These are phyloP conservation scores for Cervus canadensis DNA, from an alignment of 2,113 vertebrate genomes.

Conservation along the genomic window DNA sequence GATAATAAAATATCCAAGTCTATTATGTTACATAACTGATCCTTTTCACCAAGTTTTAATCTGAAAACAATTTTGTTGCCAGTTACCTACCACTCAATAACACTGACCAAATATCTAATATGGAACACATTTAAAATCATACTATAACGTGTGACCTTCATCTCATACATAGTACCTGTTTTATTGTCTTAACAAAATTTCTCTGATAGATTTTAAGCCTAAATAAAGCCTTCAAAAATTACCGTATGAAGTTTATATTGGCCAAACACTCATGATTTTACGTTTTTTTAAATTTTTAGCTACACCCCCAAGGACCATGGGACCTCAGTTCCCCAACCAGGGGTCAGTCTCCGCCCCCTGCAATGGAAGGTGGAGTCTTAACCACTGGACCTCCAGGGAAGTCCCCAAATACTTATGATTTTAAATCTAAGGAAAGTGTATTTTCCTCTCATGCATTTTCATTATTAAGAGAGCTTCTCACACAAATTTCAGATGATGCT, in stretches of 20 bases:
- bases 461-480: not conserved
- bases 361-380: not conserved
- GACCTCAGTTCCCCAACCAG: not conserved
- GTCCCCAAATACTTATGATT: not conserved
- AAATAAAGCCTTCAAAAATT: not conserved
- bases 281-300: not conserved
- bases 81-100: not conserved
- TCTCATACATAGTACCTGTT: not conserved
- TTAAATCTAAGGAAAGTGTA: not conserved
- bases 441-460: not conserved
- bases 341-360: accelerated
- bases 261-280: not conserved
- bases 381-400: not conserved
- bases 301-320: not conserved
- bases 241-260: not conserved
- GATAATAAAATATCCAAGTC: not conserved
- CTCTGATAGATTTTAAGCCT: not conserved
- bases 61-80: not conserved
- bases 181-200: not conserved
- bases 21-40: not conserved
- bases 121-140: not conserved
- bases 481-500: not conserved
- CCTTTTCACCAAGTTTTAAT: not conserved
- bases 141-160: not conserved
- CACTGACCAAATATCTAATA: not conserved